Evolutionary conservation across 2,888 invertebrate genomes (phyloP), one percentile per base, ranked within the genome.

Genomic region (Acronicta psi): DNA sequence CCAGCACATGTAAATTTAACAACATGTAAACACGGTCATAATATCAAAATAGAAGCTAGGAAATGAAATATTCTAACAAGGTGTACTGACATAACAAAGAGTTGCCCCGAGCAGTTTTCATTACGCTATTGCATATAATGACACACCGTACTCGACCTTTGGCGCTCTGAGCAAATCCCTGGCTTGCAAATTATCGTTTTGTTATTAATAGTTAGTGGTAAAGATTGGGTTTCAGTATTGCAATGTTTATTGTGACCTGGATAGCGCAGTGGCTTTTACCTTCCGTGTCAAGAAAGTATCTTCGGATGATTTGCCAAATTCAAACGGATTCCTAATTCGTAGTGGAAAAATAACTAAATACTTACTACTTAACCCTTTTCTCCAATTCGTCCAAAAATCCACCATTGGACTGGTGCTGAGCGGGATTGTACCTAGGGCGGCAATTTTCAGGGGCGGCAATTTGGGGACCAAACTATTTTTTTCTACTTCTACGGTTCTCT

Each of bases 51-150:
- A 74, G 78, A 75, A 78, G 74, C 68, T 62, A 56, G 55, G 69
- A 79, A 80, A 82, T 79, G 73, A 77, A 79, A 80, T 81, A 79
- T 76, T 66, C 70, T 81, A 78, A 82, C 77, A 64, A 79, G 78
- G 63, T 64, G 68, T 63, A 67, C 67, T 69, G 60, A 62, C 66
- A 71, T 61, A 81, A 84, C 83, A 84, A 85, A 84, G 83, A 73
- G 70, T 57, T 14, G 77, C 86, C 73, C 25, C 59, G 55, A 76
- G 85, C 76, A 54, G 64, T 69, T 79, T 81, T 73, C 80, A 82
- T 83, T 83, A 79, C 74, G 42, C 49, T 57, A 41, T 62, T 56
- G 59, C 55, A 47, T 60, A 67, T 79, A 82, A 81, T 83, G 75
- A 81, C 81, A 80, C 62, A 61, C 64, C 62, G 38, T 36, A 23